Percentiles rank a stretch among this genome's conserved stretches.
phyloP scores from a whole-genome alignment of 2,113 vertebrate genomes.

The Sterrhoptilus dennistouni region DNA sequence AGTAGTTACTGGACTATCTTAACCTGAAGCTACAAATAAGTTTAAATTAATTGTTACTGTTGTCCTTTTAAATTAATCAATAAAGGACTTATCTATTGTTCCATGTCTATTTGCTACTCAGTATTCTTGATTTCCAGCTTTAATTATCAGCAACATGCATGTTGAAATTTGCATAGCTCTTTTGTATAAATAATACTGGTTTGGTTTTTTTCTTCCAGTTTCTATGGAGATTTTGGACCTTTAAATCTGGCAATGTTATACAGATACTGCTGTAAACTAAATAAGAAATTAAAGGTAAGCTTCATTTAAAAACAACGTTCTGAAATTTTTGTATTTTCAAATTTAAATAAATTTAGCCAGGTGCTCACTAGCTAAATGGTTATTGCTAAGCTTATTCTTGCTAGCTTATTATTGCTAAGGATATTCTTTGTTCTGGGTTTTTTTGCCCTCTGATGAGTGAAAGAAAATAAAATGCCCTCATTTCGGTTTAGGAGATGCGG shows the following conservation, averaged over 20 bases:
- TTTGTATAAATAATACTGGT: not conserved
- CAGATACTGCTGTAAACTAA: constrained; percentile 97
- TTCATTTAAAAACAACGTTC: not conserved
- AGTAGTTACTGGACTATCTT: not conserved
- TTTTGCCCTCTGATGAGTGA: not conserved
- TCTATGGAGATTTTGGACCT: constrained; percentile 97
- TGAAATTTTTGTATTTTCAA: not conserved
- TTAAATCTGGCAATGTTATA: constrained; percentile 93
- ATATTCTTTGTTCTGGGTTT: not conserved
- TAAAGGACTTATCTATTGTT: not conserved
- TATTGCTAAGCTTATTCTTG: not conserved
- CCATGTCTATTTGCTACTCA: not conserved
- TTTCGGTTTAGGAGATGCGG: not conserved
- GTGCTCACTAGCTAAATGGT: not conserved
- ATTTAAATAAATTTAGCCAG: not conserved
- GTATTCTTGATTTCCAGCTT: not conserved
- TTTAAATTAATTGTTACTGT: not conserved
- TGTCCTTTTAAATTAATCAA: not conserved
- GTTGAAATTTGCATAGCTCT: not conserved
- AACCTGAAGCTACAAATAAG: not conserved
- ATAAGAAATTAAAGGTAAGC: constrained; percentile 97
- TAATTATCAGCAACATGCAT: not conserved
- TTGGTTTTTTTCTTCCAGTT: constrained; percentile 71
- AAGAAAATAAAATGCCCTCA: not conserved
- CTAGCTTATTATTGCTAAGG: not conserved